Conservation (phyloP, 53 echinoderm and acorn worm genomes). For the Echinarachnius parma region DNA sequence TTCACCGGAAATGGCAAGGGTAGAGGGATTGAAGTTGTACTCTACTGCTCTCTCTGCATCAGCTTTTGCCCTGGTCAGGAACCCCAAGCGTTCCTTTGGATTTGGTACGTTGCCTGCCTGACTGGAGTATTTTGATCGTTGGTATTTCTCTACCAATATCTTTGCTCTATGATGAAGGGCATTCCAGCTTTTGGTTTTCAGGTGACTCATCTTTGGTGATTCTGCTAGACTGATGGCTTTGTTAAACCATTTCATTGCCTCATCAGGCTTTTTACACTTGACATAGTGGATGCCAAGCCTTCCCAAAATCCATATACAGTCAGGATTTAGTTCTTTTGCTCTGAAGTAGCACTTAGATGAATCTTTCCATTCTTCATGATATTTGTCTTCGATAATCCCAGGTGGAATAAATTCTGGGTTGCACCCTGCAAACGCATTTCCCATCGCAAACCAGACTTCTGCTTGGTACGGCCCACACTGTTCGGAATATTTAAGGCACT, state of each 20-base stretch:
- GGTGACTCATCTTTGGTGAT: neutral
- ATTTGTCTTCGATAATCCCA: neutral
- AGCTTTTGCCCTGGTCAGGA: too few relatives aligned
- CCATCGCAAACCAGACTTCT: conserved; percentile 12
- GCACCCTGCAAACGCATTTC: neutral
- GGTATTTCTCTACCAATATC: neutral
- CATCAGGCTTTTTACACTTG: neutral
- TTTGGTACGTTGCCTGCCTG: too few relatives aligned
- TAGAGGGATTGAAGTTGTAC: neutral
- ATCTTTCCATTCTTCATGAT: conserved; percentile 6
- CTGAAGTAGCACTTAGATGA: conserved; percentile 1
- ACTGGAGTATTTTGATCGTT: too few relatives aligned
- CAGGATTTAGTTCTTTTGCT: neutral
- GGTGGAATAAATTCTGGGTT: neutral
- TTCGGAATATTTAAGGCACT: neutral
- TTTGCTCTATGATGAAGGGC: conserved; percentile 16
- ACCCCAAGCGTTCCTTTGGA: neutral
- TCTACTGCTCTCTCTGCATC: conserved; percentile 2
- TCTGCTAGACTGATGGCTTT: neutral
- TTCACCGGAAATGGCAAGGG: neutral
- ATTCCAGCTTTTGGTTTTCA: conserved; percentile 4
- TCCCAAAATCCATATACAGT: conserved; percentile 21
- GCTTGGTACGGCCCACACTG: neutral
- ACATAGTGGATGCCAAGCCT: neutral
- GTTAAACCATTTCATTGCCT: neutral